Base-by-base conservation (phyloP, 2,113 vertebrate species). In the Chaenocephalus aceratus region DNA sequence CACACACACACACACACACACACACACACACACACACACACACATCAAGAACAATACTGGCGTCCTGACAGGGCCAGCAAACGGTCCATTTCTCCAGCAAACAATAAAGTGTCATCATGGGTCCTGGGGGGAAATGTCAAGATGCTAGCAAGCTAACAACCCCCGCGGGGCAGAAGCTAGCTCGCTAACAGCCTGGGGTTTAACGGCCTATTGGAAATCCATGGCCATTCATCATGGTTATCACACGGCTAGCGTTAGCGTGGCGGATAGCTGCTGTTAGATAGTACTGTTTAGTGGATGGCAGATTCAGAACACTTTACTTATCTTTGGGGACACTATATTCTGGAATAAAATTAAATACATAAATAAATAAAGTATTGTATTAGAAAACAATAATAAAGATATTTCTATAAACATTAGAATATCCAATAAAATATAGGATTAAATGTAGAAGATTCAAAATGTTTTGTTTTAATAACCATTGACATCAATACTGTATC, bases 191-290 rank as follows among this genome's bases (percentile, higher is more conserved):
- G 51, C 79, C 48, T 57, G 75, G 44, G 69, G 59, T 63, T 82
- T 56, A 80, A 61, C 67, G 67, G 77, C 66, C 44, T 56, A 89
- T 80, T 84, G 91, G 85, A 90, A 93, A 93, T 92, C 89, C 68
- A 88, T 90, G 70, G 46, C 85, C 69, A 79, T 88, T 82, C 23
- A 88, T 90, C 72, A 75, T 64, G 51, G 41, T 86, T 79, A 72
- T 73, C 91, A 88, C 89, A 89, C 93, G 80, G 85, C 87, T 82
- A 79, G 74, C 64, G 61, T 90, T 88, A 84, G 84, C 74, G 65
- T 77, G 61, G 57, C 21, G 21, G 21, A 74, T 34, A 65, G 53
- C 56, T 56, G 53, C 61, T 30, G 30, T 4, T 30, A 30, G 30
- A 30, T 60, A 14, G 70, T 58, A 51, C 44, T 71, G 58, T 41